These are phyloP conservation scores for Pogonomyrmex barbatus DNA, from an alignment of 1,140 invertebrate genomes.

Conservation along the genomic window DNA sequence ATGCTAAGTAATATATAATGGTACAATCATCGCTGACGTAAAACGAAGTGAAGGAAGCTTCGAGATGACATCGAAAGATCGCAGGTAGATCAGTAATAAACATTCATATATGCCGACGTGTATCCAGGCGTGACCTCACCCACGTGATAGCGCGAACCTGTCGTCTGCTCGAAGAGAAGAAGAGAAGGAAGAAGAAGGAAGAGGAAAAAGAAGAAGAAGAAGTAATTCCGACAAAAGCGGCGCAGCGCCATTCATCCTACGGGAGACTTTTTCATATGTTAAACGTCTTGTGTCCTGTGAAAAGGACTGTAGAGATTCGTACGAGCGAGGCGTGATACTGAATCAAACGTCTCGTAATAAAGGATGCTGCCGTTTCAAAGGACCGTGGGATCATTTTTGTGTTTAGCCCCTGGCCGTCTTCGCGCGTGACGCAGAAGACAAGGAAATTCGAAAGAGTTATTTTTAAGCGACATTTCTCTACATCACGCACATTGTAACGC, in stretches of 20 bases:
- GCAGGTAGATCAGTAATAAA: slow-evolving; percentile 67
- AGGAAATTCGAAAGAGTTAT: slow-evolving; percentile 59
- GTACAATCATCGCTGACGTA: neutral
- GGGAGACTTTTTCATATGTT: slow-evolving; percentile 77
- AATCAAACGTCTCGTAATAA: slow-evolving; percentile 80
- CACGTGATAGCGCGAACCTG: slow-evolving; percentile 76
- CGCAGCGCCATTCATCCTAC: slow-evolving; percentile 71
- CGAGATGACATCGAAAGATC: slow-evolving; percentile 13
- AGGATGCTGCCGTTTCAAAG: slow-evolving; percentile 78
- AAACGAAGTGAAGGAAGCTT: slow-evolving; percentile 27
- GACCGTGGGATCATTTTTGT: slow-evolving; percentile 78
- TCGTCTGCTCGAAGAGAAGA: slow-evolving; percentile 66
- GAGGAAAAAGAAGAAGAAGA: slow-evolving; percentile 70
- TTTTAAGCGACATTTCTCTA: slow-evolving; percentile 20
- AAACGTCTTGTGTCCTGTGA: slow-evolving; percentile 74
- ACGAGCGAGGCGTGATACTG: slow-evolving; percentile 79
- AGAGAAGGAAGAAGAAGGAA: slow-evolving; percentile 48
- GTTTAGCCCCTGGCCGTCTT: slow-evolving; percentile 55
- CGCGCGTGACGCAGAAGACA: slow-evolving; percentile 38
- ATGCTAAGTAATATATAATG: neutral
- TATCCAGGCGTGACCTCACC: slow-evolving; percentile 75
- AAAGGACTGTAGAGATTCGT: slow-evolving; percentile 73
- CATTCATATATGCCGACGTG: slow-evolving; percentile 74
- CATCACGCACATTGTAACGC: neutral
- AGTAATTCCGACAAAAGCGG: slow-evolving; percentile 76